Conservation (phyloP, 2,113 vertebrate genomes). For the Natator depressus region DNA sequence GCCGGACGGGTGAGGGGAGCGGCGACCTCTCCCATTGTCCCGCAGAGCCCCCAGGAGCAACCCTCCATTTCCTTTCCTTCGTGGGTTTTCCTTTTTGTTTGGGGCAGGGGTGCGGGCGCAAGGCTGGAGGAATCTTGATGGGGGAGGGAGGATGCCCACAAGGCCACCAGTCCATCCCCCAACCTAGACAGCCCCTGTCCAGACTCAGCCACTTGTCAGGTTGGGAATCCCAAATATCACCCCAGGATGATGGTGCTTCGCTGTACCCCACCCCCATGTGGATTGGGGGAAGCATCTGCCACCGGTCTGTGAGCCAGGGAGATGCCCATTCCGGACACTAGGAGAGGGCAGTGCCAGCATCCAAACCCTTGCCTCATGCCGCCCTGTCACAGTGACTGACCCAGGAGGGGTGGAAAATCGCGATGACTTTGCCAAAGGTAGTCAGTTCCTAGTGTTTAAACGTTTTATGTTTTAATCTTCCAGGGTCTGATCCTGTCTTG, state of each 20-base stretch:
- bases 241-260: neutral
- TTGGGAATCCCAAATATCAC: neutral
- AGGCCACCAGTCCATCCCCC: neutral
- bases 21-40: neutral
- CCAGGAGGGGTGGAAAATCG: constrained; percentile 19
- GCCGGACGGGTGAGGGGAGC: neutral
- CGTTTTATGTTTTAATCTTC: constrained; percentile 26
- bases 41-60: neutral
- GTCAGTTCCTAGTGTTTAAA: constrained; percentile 25
- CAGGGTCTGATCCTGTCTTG: constrained; percentile 26
- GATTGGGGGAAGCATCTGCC: neutral
- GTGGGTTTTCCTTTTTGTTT: constrained; percentile 30
- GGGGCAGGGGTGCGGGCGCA: constrained; percentile 35
- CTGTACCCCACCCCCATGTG: too few species aligned
- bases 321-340: neutral
- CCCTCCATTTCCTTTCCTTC: neutral
- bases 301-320: neutral
- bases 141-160: neutral
- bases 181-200: neutral
- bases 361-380: neutral
- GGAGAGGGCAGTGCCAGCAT: neutral
- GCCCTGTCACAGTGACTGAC: neutral
- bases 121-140: constrained; percentile 7
- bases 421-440: constrained; percentile 40
- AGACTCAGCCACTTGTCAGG: neutral